Percentiles rank a stretch among this genome's conserved stretches.
These are phyloP conservation scores for Thaumatotibia leucotreta DNA, from an alignment of 1,140 invertebrate genomes.

Conservation along the genomic window DNA sequence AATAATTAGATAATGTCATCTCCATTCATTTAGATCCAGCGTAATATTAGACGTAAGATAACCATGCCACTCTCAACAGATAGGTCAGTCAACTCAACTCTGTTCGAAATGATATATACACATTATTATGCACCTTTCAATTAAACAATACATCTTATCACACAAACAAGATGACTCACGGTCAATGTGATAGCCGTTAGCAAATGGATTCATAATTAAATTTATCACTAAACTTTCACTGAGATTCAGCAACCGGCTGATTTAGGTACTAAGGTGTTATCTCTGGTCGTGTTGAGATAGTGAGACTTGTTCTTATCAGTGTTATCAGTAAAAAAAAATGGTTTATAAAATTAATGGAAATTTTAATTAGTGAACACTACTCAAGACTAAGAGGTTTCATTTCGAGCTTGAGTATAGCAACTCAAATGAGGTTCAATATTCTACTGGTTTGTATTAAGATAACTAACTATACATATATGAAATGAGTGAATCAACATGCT, in stretches of 20 bases:
- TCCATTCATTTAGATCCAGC: no score
- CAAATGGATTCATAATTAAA: slow-evolving; percentile 48
- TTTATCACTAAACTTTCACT: slow-evolving; percentile 5
- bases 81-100: neutral
- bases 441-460: no score
- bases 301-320: neutral
- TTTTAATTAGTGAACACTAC: no score
- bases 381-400: no score
- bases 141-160: neutral
- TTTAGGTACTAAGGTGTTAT: slow-evolving; percentile 28
- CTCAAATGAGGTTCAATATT: no score
- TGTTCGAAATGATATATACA: no score
- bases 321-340: slow-evolving; percentile 9
- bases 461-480: no score
- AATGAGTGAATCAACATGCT: no score
- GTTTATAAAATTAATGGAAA: neutral
- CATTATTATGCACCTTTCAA: neutral
- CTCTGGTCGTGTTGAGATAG: slow-evolving; percentile 32
- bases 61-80: neutral
- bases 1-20: no score
- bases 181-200: slow-evolving; percentile 37
- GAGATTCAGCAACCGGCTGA: slow-evolving; percentile 6
- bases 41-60: neutral
- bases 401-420: no score
- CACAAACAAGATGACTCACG: slow-evolving; percentile 26